A percentile compares a stretch with the other conserved stretches of the same genome.
Evolutionary conservation across 1,140 invertebrate genomes (phyloP).

Genomic region (Ooceraea biroi): DNA sequence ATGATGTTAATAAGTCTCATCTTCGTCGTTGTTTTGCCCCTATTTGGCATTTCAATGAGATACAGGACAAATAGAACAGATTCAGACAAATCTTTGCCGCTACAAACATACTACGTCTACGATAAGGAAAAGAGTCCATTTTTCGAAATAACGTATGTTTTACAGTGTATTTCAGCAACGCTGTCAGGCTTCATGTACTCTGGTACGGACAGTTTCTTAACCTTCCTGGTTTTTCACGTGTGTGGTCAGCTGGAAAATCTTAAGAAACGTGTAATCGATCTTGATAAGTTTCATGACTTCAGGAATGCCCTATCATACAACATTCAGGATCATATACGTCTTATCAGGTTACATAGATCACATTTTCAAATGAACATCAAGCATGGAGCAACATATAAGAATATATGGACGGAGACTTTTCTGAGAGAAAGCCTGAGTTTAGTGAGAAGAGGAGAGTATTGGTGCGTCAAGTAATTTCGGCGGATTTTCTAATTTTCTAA

Average conservation of each 20-base stretch:
- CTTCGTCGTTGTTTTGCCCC: background rate
- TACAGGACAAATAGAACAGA: too few relatives aligned
- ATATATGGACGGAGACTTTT: too few relatives aligned
- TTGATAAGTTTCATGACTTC: slow-evolving; percentile 9
- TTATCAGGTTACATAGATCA: slow-evolving; percentile 47
- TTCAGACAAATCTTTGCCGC: too few relatives aligned
- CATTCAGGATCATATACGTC: slow-evolving; percentile 24
- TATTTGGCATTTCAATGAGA: slow-evolving; percentile 32
- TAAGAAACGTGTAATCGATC: background rate
- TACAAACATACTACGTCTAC: too few relatives aligned
- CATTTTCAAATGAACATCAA: too few relatives aligned
- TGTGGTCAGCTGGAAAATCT: slow-evolving; percentile 51
- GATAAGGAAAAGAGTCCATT: slow-evolving; percentile 32
- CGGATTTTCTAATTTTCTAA: too few relatives aligned
- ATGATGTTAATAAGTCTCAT: background rate
- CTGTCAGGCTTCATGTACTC: slow-evolving; percentile 21
- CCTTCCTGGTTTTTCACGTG: slow-evolving; percentile 31
- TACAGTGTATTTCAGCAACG: slow-evolving; percentile 7
- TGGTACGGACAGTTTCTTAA: slow-evolving; percentile 26
- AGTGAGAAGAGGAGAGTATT: too few relatives aligned
- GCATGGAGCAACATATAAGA: too few relatives aligned
- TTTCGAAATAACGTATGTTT: slow-evolving; percentile 25
- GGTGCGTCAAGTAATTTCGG: too few relatives aligned
- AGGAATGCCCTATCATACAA: background rate
- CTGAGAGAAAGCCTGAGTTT: too few relatives aligned